Evolutionary conservation across 2,888 invertebrate genomes (phyloP), one percentile per base, ranked within the genome.

Genomic region (Drosophila emarginata): DNA sequence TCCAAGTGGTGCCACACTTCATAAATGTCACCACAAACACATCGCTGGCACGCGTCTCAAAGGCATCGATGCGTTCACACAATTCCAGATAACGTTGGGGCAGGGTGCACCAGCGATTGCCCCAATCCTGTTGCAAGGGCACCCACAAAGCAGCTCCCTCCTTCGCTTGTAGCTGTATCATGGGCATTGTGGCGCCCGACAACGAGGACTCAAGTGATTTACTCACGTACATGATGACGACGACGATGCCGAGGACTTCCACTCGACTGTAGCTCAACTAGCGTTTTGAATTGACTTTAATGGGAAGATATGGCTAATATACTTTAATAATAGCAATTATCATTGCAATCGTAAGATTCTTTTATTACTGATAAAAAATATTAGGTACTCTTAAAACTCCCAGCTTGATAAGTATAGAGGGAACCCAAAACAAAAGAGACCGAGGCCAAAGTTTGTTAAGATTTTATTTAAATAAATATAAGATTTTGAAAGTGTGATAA

Each of bases 1-100:
- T 82, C 87, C 86, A 86, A 32, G 84, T 84, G 0, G 85, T 82
- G n/a, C 88, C 88, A 62, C 72, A 59, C 45, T 81, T 84, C n/a
- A 79, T 72, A 39, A 72, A 73, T 2, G 83, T 76, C 7, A 79
- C 76, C 5, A 86, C 68, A 64, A 72, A 87, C 11, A 86, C 76
- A 51, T 87, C 84, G 54, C 74, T 76, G 0, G 73, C 60, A 4
- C 73, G 72, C 0, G 87, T 76, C 64, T 76, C 61, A 15, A 88
- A 79, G 23, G 77, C 69, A 26, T 64, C 53, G 9, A 84, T 61
- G 9, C 61, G 61, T 6, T 64, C 14, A 32, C 54, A 64, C 0
- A 9, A 9, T 0, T 56, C n/a, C 3, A 40, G 59, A n/a, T 61
- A 72, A 0, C 2, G 2, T 4, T 64, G 15, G 0, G 78, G 69